These are phyloP conservation scores for Hypsopygia costalis DNA, from an alignment of 2,888 invertebrate species.

Conservation along the genomic window DNA sequence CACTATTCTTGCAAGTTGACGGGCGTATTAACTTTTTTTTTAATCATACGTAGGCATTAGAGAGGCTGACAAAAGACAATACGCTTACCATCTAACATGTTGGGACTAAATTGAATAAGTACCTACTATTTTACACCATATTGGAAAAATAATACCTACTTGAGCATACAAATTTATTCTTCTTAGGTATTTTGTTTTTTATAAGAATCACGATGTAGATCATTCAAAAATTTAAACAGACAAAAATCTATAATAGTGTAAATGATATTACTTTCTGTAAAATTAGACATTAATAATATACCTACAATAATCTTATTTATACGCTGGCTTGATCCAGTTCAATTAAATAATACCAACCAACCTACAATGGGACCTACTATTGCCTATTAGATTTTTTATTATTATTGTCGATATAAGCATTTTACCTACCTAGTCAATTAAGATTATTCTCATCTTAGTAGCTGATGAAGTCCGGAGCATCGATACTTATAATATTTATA, in stretches of 20 bases:
- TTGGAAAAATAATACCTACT: conserved; percentile 3
- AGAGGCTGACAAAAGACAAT: background rate
- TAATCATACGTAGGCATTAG: background rate
- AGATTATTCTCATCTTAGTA: conserved; percentile 15
- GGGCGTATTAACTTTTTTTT: background rate
- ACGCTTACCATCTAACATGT: background rate
- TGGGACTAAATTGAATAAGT: background rate
- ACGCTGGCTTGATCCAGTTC: conserved; percentile 22
- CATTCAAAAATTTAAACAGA: too few species aligned
- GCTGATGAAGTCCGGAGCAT: background rate
- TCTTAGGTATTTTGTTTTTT: too few species aligned
- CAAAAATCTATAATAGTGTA: too few species aligned
- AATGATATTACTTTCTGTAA: too few species aligned
- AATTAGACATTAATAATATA: too few species aligned
- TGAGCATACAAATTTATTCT: too few species aligned
- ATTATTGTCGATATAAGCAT: conserved; percentile 41
- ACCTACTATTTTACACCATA: background rate
- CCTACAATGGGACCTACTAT: conserved; percentile 59
- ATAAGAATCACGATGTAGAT: too few species aligned
- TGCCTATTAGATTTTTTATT: conserved; percentile 53
- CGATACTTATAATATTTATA: too few species aligned
- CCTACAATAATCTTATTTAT: too few species aligned
- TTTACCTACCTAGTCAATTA: conserved; percentile 36
- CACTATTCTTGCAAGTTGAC: too few species aligned
- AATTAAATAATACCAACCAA: conserved; percentile 30